phyloP scores from a whole-genome alignment of 92 coral and sea anemone genomes.

The Zoanthus sansibaricus region DNA sequence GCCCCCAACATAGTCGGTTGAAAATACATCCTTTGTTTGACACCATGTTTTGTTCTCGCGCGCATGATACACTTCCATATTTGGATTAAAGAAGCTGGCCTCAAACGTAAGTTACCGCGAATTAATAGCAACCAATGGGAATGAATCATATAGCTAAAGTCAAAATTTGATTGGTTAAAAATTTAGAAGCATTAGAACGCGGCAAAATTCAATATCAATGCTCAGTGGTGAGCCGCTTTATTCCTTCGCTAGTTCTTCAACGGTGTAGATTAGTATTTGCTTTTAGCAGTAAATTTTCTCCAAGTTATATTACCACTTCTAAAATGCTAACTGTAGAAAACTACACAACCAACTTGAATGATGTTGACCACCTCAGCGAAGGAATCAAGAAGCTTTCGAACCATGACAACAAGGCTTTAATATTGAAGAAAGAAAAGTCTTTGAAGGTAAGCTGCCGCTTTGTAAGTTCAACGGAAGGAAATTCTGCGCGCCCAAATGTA shows the following conservation, averaged over 20 bases:
- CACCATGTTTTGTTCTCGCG: no score
- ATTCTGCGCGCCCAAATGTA: no score
- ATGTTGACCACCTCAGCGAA: constrained; percentile 24
- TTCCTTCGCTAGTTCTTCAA: constrained; percentile 70
- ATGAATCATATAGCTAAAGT: constrained; percentile 5
- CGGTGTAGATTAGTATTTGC: neutral
- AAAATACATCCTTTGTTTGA: no score
- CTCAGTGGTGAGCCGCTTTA: constrained; percentile 57
- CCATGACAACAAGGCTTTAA: constrained; percentile 29
- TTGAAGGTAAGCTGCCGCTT: constrained; percentile 15
- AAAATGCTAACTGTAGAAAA: constrained; percentile 45
- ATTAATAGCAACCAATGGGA: constrained; percentile 11
- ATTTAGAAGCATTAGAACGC: constrained; percentile 33
- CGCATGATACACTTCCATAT: no score
- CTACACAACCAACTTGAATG: neutral
- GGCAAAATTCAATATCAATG: constrained; percentile 78
- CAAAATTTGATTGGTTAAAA: constrained; percentile 69
- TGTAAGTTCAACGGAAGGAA: constrained; percentile 6
- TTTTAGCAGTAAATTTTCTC: neutral
- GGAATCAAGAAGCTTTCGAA: constrained; percentile 34
- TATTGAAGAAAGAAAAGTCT: neutral
- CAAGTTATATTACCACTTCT: neutral
- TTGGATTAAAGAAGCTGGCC: neutral
- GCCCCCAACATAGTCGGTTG: no score
- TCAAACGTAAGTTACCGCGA: neutral